Conservation (phyloP, 2,888 invertebrate genomes). For the Hydriomena furcata region DNA sequence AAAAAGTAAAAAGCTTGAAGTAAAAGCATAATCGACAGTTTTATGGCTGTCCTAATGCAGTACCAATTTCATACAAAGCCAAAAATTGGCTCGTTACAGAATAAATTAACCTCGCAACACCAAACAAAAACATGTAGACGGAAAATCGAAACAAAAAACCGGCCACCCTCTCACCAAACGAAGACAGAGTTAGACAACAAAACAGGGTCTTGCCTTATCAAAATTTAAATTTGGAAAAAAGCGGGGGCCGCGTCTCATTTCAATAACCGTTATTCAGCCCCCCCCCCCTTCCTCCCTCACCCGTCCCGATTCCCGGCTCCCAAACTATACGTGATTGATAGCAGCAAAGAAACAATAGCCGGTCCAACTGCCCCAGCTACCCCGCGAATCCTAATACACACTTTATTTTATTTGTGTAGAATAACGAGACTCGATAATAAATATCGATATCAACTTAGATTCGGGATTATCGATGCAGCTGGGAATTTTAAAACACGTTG, state of each 20-base stretch:
- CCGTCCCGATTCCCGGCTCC: slow-evolving; percentile 47
- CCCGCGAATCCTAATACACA: slow-evolving; percentile 80
- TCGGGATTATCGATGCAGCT: slow-evolving; percentile 66
- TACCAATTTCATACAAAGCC: slow-evolving; percentile 30
- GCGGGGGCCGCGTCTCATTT: slow-evolving; percentile 79
- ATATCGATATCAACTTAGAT: slow-evolving; percentile 74
- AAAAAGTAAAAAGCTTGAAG: too few relatives aligned
- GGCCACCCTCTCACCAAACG: slow-evolving; percentile 67
- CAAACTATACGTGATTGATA: slow-evolving; percentile 78
- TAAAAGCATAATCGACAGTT: too few relatives aligned
- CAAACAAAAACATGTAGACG: slow-evolving; percentile 62
- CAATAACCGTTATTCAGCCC: slow-evolving; percentile 81
- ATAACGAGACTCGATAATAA: slow-evolving; percentile 76
- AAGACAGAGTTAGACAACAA: slow-evolving; percentile 73
- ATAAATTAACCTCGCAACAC: slow-evolving; percentile 53
- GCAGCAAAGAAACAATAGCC: slow-evolving; percentile 79
- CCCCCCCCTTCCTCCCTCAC: slow-evolving; percentile 43
- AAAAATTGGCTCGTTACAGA: slow-evolving; percentile 45
- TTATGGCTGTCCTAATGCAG: slow-evolving; percentile 15
- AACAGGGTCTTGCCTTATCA: slow-evolving; percentile 82
- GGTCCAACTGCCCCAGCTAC: slow-evolving; percentile 65
- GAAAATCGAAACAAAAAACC: slow-evolving; percentile 68
- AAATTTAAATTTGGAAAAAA: slow-evolving; percentile 83
- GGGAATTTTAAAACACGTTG: slow-evolving; percentile 58
- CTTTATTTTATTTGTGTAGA: slow-evolving; percentile 79